Evolutionary conservation across 2,888 invertebrate species (phyloP).

Genomic region (Plusia festucae): DNA sequence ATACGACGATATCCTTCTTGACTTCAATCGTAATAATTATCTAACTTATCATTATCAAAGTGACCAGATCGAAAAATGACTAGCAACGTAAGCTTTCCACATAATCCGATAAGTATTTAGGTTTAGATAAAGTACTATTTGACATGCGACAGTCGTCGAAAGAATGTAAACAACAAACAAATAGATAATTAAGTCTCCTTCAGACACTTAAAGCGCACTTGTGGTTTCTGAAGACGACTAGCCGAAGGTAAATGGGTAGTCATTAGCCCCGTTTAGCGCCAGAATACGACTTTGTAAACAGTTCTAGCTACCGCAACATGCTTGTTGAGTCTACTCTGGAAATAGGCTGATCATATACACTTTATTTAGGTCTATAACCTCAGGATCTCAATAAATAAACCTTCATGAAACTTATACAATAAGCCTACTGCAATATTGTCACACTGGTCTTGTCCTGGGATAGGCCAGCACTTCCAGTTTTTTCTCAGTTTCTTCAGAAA

Average conservation of each 20-base stretch:
- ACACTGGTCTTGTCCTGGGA: too few species aligned
- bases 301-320: constrained; percentile 47
- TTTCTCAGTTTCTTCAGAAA: too few species aligned
- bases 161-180: constrained; percentile 48
- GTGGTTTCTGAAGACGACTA: constrained; percentile 46
- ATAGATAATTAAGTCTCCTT: constrained; percentile 47
- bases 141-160: constrained; percentile 36
- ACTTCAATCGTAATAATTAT: too few species aligned
- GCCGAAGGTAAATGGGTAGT: constrained; percentile 50
- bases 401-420: too few species aligned
- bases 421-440: too few species aligned
- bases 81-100: constrained; percentile 31
- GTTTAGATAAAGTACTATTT: constrained; percentile 36
- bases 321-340: constrained; percentile 39
- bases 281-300: constrained; percentile 57
- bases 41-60: neutral
- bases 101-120: constrained; percentile 30
- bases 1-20: too few species aligned
- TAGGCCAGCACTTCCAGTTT: too few species aligned
- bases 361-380: constrained; percentile 32
- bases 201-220: constrained; percentile 30
- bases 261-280: constrained; percentile 51
- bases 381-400: constrained; percentile 10
- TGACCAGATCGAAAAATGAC: neutral
- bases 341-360: constrained; percentile 46